Base-by-base conservation (phyloP, 2,113 vertebrate species). In the Pelmatolapia mariae region DNA sequence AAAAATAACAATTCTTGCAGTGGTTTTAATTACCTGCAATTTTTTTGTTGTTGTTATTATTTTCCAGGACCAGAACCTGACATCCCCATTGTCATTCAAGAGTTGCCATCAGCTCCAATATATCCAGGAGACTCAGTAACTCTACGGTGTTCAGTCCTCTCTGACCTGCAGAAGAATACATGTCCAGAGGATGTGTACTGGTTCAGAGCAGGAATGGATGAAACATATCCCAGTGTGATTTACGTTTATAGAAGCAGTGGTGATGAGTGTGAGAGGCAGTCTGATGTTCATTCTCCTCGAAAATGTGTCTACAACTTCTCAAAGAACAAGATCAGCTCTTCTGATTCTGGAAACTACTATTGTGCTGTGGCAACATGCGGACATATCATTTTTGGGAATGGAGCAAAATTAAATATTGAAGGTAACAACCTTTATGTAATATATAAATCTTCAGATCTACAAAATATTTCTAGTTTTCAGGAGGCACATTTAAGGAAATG, bases 331-430 rank as follows among this genome's bases (percentile, higher is more conserved):
- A 9, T 80, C 22, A 57, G n/a, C 45, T 45, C 61, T 4, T 82
- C 59, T 36, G 89, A 95, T 59, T 31, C 79, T 61, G 93, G 85
- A 19, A 93, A 68, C 9, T 95, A 94, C 66, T 92, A 94, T 56
- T 94, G 93, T 73, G 94, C 94, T 76, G 86, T 93, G 45, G 86
- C 15, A 43, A 26, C 68, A 33, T 95, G 91, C 89, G 93, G 92
- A 63, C 45, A 59, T 7, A 83, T 94, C 38, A 6, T 93, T 11
- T 18, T 94, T 78, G 93, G 93, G 3, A 40, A 88, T 18, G 94
- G 94, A 73, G 88, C 87, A 18, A 79, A 38, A 63, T 3, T 94
- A 31, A 45, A 73, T 2, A 31, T 84, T 79, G 0, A 84, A 40
- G 85, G 91, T 92, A 84, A 26, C 9, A 19, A n/a, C 24, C 7